A percentile compares a stretch with the other conserved stretches of the same genome.
These are phyloP conservation scores for Pachycephala philippinensis DNA, from an alignment of 2,113 vertebrate genomes.

Conservation along the genomic window DNA sequence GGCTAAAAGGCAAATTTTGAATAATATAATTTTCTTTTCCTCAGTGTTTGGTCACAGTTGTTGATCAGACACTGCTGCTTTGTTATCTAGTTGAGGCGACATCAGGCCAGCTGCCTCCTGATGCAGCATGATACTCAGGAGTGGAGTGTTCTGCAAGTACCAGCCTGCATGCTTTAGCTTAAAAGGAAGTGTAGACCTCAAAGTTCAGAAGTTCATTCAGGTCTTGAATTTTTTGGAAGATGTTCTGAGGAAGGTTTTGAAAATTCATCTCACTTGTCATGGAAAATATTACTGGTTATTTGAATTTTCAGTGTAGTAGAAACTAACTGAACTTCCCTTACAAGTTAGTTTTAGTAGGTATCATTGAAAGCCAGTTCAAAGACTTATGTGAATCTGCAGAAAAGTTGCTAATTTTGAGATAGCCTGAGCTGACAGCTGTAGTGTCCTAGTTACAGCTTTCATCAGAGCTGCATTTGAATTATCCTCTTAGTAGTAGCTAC, in stretches of 20 bases:
- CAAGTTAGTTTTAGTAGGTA: not conserved
- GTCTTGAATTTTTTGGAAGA: not conserved
- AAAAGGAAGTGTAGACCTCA: not conserved
- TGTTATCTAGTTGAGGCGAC: conserved; percentile 15
- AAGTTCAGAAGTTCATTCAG: not conserved
- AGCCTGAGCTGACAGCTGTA: not conserved
- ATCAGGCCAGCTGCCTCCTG: not conserved
- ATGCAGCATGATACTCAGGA: not conserved
- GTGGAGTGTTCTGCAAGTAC: not conserved
- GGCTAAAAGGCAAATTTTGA: conserved; percentile 24
- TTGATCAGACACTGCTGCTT: conserved; percentile 51
- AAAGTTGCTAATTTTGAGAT: not conserved
- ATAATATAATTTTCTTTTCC: not conserved
- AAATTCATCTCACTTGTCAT: not conserved
- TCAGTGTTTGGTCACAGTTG: not conserved
- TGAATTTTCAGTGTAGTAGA: not conserved
- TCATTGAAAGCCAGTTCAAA: not conserved
- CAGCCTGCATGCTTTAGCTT: not conserved
- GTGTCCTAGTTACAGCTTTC: not conserved
- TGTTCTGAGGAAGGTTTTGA: not conserved
- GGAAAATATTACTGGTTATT: not conserved
- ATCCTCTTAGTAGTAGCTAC: not conserved
- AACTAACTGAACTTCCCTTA: not conserved
- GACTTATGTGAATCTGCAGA: not conserved
- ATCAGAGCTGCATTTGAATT: not conserved